Evolutionary conservation across 2,113 vertebrate genomes (phyloP).

Genomic region (Ivindomyrus marchei): DNA sequence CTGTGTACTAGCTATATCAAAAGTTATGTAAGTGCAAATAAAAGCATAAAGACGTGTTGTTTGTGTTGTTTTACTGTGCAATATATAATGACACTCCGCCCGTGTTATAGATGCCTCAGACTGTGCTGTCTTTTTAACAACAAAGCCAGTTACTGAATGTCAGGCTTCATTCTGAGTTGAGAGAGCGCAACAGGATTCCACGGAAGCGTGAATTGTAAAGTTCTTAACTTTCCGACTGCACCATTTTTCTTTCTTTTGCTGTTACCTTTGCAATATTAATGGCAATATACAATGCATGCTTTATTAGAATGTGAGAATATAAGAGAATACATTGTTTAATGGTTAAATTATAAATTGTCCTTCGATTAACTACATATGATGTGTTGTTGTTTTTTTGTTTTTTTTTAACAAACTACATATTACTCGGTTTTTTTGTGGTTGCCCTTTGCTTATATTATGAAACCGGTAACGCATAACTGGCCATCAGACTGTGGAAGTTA

Average conservation of each 20-base stretch:
- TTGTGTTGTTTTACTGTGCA: not conserved
- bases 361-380: not conserved
- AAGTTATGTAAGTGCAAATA: not conserved
- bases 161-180: not conserved
- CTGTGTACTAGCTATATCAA: not conserved
- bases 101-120: not conserved
- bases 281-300: not conserved
- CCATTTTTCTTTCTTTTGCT: not conserved
- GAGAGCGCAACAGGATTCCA: not conserved
- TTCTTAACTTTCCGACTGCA: not conserved
- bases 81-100: not conserved
- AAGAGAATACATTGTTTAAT: not conserved
- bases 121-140: not conserved
- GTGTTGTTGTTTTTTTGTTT: not conserved
- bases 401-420: not conserved
- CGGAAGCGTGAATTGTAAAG: not conserved
- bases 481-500: not conserved
- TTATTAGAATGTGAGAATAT: not conserved
- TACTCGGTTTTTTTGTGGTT: not conserved
- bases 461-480: not conserved
- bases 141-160: not conserved
- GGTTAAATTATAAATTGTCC: not conserved
- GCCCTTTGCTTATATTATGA: not conserved
- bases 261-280: not conserved
- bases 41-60: not conserved